phyloP scores from a whole-genome alignment of 2,113 vertebrate species.

The Dipodomys merriami region DNA sequence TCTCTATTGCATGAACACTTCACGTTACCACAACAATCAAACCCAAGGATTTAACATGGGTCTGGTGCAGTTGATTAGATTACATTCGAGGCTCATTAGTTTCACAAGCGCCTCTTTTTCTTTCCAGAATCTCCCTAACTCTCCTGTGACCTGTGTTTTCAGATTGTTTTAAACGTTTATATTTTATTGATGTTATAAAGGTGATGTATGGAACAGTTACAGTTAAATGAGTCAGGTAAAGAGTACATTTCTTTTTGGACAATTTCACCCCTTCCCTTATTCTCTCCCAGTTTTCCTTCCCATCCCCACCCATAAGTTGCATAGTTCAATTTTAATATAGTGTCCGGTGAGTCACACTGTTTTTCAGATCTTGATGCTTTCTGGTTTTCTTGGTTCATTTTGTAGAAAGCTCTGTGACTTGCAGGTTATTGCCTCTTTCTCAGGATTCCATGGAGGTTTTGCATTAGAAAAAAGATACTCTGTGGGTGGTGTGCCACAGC shows the following conservation, averaged over 20 bases:
- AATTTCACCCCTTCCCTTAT: too few species aligned
- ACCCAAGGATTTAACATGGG: background rate
- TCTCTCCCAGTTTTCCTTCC: too few species aligned
- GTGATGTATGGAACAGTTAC: too few species aligned
- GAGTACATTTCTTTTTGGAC: too few species aligned
- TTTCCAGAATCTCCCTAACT: too few species aligned
- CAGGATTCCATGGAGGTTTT: background rate
- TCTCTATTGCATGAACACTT: background rate
- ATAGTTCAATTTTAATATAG: too few species aligned
- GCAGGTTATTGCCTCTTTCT: background rate
- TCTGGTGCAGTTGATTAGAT: background rate
- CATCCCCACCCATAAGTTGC: too few species aligned
- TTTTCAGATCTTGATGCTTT: background rate
- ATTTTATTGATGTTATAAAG: too few species aligned
- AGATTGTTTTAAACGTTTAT: too few species aligned
- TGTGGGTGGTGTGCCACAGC: background rate
- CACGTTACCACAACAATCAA: background rate
- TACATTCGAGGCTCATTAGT: background rate
- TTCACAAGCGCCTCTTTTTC: background rate
- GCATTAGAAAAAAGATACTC: fast-evolving
- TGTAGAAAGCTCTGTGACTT: background rate
- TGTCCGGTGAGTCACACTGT: too few species aligned
- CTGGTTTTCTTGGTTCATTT: background rate
- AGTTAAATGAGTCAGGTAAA: too few species aligned
- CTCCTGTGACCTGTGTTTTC: background rate